phyloP scores from a whole-genome alignment of 2,113 vertebrate species.

The Synchiropus splendidus region DNA sequence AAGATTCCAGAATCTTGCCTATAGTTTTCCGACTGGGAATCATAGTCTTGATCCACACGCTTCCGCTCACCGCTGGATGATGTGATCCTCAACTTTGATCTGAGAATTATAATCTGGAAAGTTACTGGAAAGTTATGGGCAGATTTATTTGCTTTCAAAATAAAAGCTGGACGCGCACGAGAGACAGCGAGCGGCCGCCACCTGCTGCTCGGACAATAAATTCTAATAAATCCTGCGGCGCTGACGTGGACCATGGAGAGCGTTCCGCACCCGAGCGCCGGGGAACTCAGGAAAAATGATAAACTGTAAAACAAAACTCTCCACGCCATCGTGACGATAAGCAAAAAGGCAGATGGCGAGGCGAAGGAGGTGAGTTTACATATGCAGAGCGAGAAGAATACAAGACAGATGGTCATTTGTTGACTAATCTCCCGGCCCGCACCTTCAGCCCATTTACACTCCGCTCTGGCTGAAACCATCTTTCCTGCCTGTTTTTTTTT shows the following conservation, averaged over 20 bases:
- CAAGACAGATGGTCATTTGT: constrained; percentile 48
- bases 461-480: constrained; percentile 5
- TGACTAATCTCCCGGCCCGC: constrained; percentile 25
- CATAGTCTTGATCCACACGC: no score
- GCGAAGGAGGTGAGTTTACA: constrained; percentile 25
- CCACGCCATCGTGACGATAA: constrained; percentile 10
- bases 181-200: no score
- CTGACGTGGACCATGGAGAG: constrained; percentile 21
- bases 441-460: constrained; percentile 37
- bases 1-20: no score
- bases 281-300: constrained; percentile 4
- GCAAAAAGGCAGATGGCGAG: constrained; percentile 37
- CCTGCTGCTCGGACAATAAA: no score
- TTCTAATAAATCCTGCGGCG: constrained; percentile 4
- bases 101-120: no score
- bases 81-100: no score
- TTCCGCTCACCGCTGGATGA: no score
- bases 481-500: constrained; percentile 1
- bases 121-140: no score
- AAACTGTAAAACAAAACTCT: constrained; percentile 18
- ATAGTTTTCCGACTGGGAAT: no score
- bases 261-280: constrained; percentile 1
- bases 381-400: constrained; percentile 26
- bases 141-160: no score
- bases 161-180: no score